Evolutionary conservation across 2,888 invertebrate species (phyloP).

Genomic region (Acleris holmiana): DNA sequence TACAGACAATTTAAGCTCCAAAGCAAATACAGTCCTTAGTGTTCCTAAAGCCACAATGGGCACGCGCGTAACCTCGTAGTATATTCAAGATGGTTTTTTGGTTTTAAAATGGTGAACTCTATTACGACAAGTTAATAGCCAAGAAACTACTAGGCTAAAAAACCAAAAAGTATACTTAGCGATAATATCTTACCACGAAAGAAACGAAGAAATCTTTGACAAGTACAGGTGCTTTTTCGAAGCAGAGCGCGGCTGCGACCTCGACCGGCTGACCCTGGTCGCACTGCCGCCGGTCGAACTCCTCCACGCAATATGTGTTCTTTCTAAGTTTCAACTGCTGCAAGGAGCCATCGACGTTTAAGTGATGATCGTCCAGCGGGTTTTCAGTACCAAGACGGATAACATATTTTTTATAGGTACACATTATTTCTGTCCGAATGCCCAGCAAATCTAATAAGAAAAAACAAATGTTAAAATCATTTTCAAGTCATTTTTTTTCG

Average conservation of each 20-base stretch:
- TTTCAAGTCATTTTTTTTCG: too few species aligned
- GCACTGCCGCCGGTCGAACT: conserved; percentile 66
- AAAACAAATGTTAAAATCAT: background rate
- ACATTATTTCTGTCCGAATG: conserved; percentile 56
- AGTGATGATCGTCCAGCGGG: conserved; percentile 53
- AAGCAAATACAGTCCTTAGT: too few species aligned
- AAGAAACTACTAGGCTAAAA: too few species aligned
- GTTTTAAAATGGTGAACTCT: too few species aligned
- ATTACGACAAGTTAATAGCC: too few species aligned
- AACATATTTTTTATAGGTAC: conserved; percentile 57
- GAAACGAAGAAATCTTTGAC: conserved; percentile 64
- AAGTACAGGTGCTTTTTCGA: conserved; percentile 48
- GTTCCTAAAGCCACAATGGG: too few species aligned
- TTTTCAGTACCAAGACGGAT: conserved; percentile 52
- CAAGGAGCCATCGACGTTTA: conserved; percentile 57
- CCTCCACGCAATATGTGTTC: conserved; percentile 72
- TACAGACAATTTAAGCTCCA: too few species aligned
- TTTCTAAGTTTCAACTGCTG: conserved; percentile 49
- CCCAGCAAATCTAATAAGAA: conserved; percentile 62
- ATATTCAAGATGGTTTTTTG: too few species aligned
- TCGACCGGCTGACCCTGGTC: conserved; percentile 48
- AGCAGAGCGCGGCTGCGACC: conserved; percentile 67
- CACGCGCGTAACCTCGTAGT: too few species aligned
- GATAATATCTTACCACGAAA: conserved; percentile 65
- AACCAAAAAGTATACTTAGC: too few species aligned